phyloP scores from a whole-genome alignment of 1,140 invertebrate genomes.

The Parasteatoda tepidariorum region DNA sequence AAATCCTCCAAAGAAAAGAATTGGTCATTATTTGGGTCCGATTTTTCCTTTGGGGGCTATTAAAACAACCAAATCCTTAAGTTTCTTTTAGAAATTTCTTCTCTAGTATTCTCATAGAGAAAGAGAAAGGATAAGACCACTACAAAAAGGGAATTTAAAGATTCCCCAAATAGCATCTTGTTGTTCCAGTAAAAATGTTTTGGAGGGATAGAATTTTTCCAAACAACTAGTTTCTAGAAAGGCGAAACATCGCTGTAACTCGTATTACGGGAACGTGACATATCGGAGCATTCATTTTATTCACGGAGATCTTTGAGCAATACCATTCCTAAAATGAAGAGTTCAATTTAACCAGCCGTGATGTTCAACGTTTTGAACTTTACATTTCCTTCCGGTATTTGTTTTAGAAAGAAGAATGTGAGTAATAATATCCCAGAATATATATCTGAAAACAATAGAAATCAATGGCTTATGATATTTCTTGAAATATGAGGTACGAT shows the following conservation, averaged over 20 bases:
- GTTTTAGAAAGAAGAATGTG: too few relatives aligned
- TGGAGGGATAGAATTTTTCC: conserved; percentile 29
- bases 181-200: conserved; percentile 42
- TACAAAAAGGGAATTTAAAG: conserved; percentile 30
- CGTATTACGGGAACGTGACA: not conserved
- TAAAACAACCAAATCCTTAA: conserved; percentile 48
- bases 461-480: too few relatives aligned
- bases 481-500: too few relatives aligned
- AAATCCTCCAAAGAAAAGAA: conserved; percentile 45
- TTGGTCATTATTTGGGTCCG: conserved; percentile 45
- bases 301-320: not conserved
- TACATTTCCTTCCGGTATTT: not conserved
- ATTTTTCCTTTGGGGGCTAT: conserved; percentile 40
- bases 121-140: not conserved
- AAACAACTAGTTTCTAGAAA: conserved; percentile 21
- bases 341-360: not conserved
- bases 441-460: too few relatives aligned
- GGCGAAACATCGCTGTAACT: not conserved
- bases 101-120: conserved; percentile 9
- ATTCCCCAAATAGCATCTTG: conserved; percentile 44
- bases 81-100: conserved; percentile 23
- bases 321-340: not conserved
- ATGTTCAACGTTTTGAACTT: not conserved
- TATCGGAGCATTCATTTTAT: not conserved
- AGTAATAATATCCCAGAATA: too few relatives aligned